Conservation (phyloP, 1,140 invertebrate species). For the Thrips palmi region DNA sequence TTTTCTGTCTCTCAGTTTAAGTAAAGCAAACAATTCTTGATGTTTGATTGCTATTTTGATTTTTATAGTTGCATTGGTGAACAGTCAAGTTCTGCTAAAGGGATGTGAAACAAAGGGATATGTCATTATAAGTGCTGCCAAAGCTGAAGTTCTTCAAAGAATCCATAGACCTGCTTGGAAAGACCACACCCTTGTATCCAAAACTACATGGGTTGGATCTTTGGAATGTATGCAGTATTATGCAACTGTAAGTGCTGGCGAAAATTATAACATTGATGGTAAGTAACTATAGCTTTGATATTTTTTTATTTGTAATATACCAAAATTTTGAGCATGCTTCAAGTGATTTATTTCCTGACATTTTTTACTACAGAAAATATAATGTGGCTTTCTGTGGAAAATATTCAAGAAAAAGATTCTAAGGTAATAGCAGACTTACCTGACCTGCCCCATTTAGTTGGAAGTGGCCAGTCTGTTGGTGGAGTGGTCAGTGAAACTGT, state of each 20-base stretch:
- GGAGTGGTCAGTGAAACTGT: conserved; percentile 86
- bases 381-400: conserved; percentile 86
- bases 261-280: conserved; percentile 41
- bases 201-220: conserved; percentile 87
- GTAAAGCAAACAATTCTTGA: neutral
- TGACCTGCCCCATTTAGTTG: conserved; percentile 76
- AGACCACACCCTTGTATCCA: conserved; percentile 70
- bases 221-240: conserved; percentile 99
- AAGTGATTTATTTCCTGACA: conserved; percentile 1
- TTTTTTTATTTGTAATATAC: conserved; percentile 8
- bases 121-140: conserved; percentile 88
- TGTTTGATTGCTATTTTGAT: conserved; percentile 5
- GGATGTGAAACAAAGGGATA: conserved; percentile 93
- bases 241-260: conserved; percentile 75
- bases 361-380: conserved; percentile 52
- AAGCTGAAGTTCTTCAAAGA: conserved; percentile 81
- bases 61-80: conserved; percentile 72
- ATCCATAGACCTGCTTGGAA: conserved; percentile 85
- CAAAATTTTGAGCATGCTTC: neutral
- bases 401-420: conserved; percentile 61
- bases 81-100: conserved; percentile 89
- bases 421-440: conserved; percentile 53
- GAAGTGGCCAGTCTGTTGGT: conserved; percentile 89
- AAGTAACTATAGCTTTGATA: conserved; percentile 12
- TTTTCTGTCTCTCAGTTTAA: neutral